Evolutionary conservation across 2,888 invertebrate species (phyloP).

Genomic region (Philaethria dido): DNA sequence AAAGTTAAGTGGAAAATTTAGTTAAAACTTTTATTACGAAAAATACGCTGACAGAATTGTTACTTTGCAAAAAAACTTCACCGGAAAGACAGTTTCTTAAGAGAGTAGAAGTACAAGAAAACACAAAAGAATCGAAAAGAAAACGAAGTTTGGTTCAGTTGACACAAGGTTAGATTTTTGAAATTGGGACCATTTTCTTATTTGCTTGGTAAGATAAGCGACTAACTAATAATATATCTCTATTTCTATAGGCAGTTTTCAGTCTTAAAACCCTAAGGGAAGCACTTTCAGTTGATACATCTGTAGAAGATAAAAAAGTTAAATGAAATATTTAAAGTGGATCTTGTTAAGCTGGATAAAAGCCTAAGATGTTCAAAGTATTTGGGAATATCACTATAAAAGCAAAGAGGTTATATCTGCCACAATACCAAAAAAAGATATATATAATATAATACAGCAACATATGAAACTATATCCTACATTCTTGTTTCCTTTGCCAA

Average conservation of each 20-base stretch:
- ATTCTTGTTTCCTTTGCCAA: conserved; percentile 91
- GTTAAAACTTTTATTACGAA: conserved; percentile 89
- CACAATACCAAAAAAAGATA: conserved; percentile 84
- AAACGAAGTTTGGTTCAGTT: conserved; percentile 64
- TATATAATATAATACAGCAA: conserved; percentile 84
- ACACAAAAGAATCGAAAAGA: conserved; percentile 63
- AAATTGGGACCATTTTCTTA: not conserved
- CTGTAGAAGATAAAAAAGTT: conserved; percentile 79
- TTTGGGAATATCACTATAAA: conserved; percentile 93
- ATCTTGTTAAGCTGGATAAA: conserved; percentile 89
- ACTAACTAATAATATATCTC: not conserved
- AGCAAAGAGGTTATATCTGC: conserved; percentile 91
- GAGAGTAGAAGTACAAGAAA: conserved; percentile 82
- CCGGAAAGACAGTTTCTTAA: conserved; percentile 90
- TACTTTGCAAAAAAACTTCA: conserved; percentile 87
- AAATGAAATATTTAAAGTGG: conserved; percentile 89
- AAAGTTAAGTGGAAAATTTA: conserved; percentile 82
- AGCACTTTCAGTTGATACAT: conserved; percentile 51
- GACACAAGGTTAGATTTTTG: conserved; percentile 61
- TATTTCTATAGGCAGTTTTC: conserved; percentile 84
- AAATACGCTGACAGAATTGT: conserved; percentile 92
- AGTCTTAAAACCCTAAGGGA: conserved; percentile 86
- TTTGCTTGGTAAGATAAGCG: not conserved
- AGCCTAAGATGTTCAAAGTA: conserved; percentile 87
- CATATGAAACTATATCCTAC: conserved; percentile 85